Evolutionary conservation across 2,113 vertebrate genomes (phyloP).

Genomic region (Chamaea fasciata): DNA sequence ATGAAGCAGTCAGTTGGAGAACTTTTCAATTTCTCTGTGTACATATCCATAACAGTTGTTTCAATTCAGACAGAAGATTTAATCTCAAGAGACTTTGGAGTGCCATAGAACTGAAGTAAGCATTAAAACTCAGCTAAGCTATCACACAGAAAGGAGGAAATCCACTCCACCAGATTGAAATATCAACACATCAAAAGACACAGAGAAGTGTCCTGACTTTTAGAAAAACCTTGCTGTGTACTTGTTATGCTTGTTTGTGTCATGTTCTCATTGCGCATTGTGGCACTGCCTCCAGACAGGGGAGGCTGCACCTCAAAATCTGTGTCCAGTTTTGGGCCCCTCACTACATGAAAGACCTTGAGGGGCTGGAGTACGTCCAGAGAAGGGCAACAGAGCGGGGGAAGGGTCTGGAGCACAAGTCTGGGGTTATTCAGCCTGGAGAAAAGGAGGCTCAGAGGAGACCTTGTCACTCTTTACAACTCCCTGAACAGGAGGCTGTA

Average conservation of each 20-base stretch:
- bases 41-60: not conserved
- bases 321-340: not conserved
- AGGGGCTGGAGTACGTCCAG: not conserved
- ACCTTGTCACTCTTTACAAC: not conserved
- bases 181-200: not conserved
- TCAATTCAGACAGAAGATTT: not conserved
- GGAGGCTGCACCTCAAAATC: not conserved
- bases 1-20: not conserved
- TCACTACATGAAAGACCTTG: not conserved
- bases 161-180: not conserved
- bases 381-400: not conserved
- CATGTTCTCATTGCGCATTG: fast-evolving
- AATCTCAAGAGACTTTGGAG: not conserved
- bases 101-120: not conserved
- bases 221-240: not conserved
- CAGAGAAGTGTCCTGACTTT: not conserved
- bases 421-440: not conserved
- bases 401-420: not conserved
- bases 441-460: not conserved
- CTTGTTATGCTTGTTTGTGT: not conserved
- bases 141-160: not conserved
- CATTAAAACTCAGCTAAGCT: not conserved
- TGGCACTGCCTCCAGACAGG: not conserved
- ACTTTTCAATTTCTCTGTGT: not conserved
- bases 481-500: not conserved